phyloP scores from a whole-genome alignment of 2,888 invertebrate genomes.

The Cabera pusaria region DNA sequence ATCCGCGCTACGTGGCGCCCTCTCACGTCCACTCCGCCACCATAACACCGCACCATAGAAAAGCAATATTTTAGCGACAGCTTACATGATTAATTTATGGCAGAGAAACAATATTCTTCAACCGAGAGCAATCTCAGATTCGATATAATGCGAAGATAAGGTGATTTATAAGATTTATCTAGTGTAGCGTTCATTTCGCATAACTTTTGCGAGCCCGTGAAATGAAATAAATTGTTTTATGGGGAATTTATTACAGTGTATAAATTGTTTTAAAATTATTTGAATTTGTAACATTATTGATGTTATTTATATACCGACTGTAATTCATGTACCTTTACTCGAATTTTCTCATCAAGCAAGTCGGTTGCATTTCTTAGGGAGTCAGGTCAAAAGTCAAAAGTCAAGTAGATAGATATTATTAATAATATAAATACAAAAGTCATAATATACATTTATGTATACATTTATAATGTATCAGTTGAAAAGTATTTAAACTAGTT shows the following conservation, averaged over 20 bases:
- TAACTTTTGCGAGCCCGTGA: slow-evolving; percentile 2
- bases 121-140: slow-evolving; percentile 60
- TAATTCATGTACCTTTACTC: too few species aligned
- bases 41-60: slow-evolving; percentile 49
- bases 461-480: too few species aligned
- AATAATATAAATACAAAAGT: too few species aligned
- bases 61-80: slow-evolving; percentile 80
- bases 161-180: slow-evolving; percentile 65
- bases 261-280: too few species aligned
- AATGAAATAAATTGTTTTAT: slow-evolving; percentile 1
- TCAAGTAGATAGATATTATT: too few species aligned
- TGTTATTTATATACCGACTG: too few species aligned
- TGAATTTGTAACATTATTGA: too few species aligned
- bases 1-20: slow-evolving; percentile 62
- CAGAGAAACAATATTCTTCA: slow-evolving; percentile 67
- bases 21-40: slow-evolving; percentile 30
- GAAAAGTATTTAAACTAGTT: neutral
- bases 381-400: neutral
- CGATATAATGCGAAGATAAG: slow-evolving; percentile 74
- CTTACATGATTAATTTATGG: slow-evolving; percentile 82
- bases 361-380: too few species aligned
- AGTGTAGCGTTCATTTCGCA: slow-evolving; percentile 7
- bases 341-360: too few species aligned
- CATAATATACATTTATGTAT: too few species aligned
- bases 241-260: too few species aligned